phyloP scores from a whole-genome alignment of 2,113 vertebrate genomes.

The Pomatorhinus ruficollis region DNA sequence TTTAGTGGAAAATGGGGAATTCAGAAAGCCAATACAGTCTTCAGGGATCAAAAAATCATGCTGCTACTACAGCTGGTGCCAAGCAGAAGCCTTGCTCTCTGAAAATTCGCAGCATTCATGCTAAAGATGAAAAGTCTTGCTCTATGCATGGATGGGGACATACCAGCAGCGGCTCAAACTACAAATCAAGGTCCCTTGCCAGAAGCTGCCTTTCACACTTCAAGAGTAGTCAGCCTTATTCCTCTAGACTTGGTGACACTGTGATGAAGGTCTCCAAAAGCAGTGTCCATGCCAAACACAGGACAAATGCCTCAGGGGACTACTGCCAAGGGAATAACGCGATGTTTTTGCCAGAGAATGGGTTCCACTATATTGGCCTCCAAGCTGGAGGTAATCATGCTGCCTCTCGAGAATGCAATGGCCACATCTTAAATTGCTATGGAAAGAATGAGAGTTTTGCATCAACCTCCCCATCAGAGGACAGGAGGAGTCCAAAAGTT shows the following conservation, averaged over 20 bases:
- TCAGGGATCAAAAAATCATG: slow-evolving; percentile 83
- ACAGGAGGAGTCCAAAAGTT: slow-evolving; percentile 88
- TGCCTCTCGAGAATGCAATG: slow-evolving; percentile 71
- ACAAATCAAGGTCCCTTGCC: slow-evolving; percentile 84
- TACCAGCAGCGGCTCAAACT: slow-evolving; percentile 67
- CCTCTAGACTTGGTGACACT: slow-evolving; percentile 79
- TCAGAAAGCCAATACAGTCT: slow-evolving; percentile 97
- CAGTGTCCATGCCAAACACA: slow-evolving; percentile 66
- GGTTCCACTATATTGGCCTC: slow-evolving; percentile 72
- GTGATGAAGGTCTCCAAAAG: slow-evolving; percentile 76
- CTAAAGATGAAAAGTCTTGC: slow-evolving; percentile 82
- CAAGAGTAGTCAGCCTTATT: slow-evolving; percentile 85
- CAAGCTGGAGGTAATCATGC: slow-evolving; percentile 51
- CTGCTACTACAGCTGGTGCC: slow-evolving; percentile 71
- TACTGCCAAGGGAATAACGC: slow-evolving; percentile 57
- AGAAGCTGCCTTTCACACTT: slow-evolving; percentile 89
- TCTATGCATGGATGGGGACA: slow-evolving; percentile 83
- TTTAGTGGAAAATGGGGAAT: slow-evolving; percentile 91
- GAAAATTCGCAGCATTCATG: slow-evolving; percentile 80
- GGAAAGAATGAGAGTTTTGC: slow-evolving; percentile 56
- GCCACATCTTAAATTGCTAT: slow-evolving; percentile 76
- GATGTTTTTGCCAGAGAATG: slow-evolving; percentile 71
- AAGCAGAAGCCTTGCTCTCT: slow-evolving; percentile 88
- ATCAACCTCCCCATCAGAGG: slow-evolving; percentile 69
- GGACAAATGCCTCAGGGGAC: slow-evolving; percentile 62